Conservation (phyloP, 2,113 vertebrate genomes). For the Riparia riparia region DNA sequence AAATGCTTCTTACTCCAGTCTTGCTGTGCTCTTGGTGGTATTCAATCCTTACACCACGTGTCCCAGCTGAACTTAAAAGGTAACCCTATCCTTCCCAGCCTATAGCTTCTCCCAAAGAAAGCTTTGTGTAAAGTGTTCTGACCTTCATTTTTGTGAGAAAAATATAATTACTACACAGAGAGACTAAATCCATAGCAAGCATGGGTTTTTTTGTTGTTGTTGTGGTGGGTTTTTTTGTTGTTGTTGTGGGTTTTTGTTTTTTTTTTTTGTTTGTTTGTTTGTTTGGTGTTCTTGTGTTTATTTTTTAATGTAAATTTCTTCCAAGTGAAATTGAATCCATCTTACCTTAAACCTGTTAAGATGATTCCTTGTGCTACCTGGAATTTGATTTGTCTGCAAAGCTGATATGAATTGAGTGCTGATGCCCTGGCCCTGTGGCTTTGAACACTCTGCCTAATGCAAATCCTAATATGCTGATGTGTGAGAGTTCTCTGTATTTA, state of each 20-base stretch:
- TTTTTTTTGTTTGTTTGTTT: background rate
- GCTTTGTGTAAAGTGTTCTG: background rate
- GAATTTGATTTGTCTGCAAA: background rate
- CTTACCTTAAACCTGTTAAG: background rate
- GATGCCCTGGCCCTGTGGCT: background rate
- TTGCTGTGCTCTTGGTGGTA: background rate
- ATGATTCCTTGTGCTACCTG: background rate
- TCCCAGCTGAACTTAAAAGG: background rate
- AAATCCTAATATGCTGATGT: background rate
- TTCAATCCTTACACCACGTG: background rate
- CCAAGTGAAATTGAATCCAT: background rate
- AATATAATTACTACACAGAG: background rate
- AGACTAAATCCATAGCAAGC: background rate
- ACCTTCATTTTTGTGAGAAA: background rate
- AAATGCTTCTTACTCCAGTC: background rate
- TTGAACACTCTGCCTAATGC: background rate
- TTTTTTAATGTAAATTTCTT: background rate
- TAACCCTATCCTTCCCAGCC: background rate
- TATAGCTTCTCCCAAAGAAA: background rate
- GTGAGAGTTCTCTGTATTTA: background rate
- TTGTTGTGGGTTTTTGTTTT: background rate
- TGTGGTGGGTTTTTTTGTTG: background rate
- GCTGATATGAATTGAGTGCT: background rate
- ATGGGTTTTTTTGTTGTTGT: background rate
- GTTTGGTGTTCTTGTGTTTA: background rate